Percentiles rank a stretch among this genome's conserved stretches.
Evolutionary conservation across 2,888 invertebrate genomes (phyloP).

Genomic region (Pandemis cinnamomeana): DNA sequence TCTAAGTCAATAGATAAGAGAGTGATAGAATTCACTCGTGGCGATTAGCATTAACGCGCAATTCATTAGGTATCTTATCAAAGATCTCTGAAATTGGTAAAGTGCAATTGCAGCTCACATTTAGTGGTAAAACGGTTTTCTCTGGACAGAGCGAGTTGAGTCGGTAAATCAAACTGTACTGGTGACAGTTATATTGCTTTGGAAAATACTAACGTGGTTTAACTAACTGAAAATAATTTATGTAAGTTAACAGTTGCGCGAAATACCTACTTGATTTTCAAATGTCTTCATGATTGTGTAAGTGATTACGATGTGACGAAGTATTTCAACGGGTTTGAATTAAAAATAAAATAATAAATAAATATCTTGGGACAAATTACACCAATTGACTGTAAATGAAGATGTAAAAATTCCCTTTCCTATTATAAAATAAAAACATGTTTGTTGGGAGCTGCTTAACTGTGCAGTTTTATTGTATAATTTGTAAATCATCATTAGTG

Average conservation of each 20-base stretch:
- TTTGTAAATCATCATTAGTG: too few relatives aligned
- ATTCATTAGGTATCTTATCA: too few relatives aligned
- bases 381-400: too few relatives aligned
- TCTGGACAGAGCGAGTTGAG: conserved; percentile 23
- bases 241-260: conserved; percentile 10
- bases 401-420: too few relatives aligned
- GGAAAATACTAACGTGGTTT: conserved; percentile 28
- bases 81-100: not conserved
- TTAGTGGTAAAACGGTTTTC: conserved; percentile 7
- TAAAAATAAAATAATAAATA: too few relatives aligned
- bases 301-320: not conserved
- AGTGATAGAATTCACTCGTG: too few relatives aligned
- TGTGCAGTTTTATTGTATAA: too few relatives aligned
- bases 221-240: conserved; percentile 31
- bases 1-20: too few relatives aligned
- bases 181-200: conserved; percentile 35
- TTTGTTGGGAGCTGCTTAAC: too few relatives aligned
- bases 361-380: too few relatives aligned
- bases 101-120: not conserved
- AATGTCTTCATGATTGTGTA: not conserved
- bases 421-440: too few relatives aligned
- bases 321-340: not conserved
- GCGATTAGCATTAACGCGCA: too few relatives aligned
- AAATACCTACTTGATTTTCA: not conserved
- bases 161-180: conserved; percentile 31